Evolutionary conservation across 2,888 invertebrate genomes (phyloP), one percentile per base, ranked within the genome.

Genomic region (Leptinotarsa rubiginosa): DNA sequence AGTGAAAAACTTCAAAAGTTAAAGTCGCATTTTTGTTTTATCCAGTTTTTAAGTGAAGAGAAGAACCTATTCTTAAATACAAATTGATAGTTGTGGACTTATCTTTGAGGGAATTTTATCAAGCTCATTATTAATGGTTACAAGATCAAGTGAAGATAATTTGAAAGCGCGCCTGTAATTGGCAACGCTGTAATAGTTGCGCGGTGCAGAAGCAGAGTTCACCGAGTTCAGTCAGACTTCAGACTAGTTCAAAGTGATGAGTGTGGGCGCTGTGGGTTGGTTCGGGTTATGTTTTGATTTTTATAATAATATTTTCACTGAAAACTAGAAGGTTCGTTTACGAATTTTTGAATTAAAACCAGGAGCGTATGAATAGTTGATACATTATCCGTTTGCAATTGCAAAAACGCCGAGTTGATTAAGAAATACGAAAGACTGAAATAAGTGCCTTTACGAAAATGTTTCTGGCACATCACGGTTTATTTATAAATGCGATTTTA

Each of bases 401-500:
- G 20, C 1, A 15, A 59, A 59, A 59, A 62, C 41, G 18, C 18
- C 31, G 20, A 62, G 16, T 31, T 62, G 15, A 25, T 10, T 31
- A 62, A 62, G 31, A 15, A 25, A 62, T 16, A 62, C 50, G n/a
- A 25, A 62, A 62, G 62, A 70, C 62, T 65, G 31, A 70, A 49
- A 50, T 41, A 62, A 41, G 22, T 69, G 69, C 47, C 56, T 56
- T 56, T 41, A 50, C 20, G 47, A 73, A 22, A 50, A 73, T 73
- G 72, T 73, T 68, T 64, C 59, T 68, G 56, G 64, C 64, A 47
- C 62, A 62, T n/a, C 59, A 56, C 15, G 54, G 62, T 73, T 73
- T 73, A 64, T 65, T 73, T 69, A 31, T 73, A 66, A 59, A 64
- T 70, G 62, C 41, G 62, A 64, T 65, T 70, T 70, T 70, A 70